Conservation (phyloP, 2,113 vertebrate genomes). For the Microtus oregoni region DNA sequence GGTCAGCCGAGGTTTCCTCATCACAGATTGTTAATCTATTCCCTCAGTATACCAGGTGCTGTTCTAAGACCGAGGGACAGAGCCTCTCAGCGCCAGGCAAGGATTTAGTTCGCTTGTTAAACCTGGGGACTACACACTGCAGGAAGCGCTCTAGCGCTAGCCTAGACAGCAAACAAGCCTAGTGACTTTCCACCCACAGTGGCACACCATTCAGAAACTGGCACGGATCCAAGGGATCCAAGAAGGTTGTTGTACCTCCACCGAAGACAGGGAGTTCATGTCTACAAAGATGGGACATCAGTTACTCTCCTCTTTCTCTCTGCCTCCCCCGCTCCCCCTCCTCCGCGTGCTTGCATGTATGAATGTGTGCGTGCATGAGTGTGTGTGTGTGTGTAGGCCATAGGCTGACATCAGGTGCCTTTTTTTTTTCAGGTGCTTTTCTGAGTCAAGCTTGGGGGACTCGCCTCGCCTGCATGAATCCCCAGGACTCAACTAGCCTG, state of each 20-base stretch:
- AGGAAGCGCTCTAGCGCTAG: not conserved
- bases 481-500: not conserved
- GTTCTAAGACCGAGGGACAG: not conserved
- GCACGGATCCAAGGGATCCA: not conserved
- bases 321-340: too few species aligned
- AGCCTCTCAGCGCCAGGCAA: not conserved
- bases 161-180: not conserved
- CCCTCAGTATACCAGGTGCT: fast-evolving
- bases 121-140: not conserved
- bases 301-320: not conserved
- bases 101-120: not conserved
- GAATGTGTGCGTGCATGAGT: not conserved
- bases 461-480: too few species aligned
- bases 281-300: fast-evolving
- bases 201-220: not conserved
- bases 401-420: not conserved
- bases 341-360: too few species aligned
- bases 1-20: not conserved
- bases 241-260: fast-evolving
- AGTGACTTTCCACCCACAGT: not conserved
- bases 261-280: not conserved
- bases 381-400: not conserved
- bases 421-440: not conserved
- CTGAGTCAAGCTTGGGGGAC: not conserved
- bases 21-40: not conserved